A percentile compares a stretch with the other conserved stretches of the same genome.
These are phyloP conservation scores for Clivina fossor DNA, from an alignment of 2,888 invertebrate genomes.

Conservation along the genomic window DNA sequence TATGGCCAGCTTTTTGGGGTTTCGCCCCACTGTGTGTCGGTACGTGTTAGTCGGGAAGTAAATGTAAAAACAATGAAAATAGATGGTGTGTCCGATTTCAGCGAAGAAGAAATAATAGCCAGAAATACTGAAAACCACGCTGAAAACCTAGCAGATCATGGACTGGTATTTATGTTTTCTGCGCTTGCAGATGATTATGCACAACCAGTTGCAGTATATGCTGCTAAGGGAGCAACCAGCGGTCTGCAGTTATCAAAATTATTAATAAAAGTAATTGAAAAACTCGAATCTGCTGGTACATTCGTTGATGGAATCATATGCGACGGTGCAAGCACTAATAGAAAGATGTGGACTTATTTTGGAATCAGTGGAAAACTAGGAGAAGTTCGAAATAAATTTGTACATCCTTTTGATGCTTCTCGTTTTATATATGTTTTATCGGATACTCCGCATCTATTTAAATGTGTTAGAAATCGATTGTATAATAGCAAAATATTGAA, in stretches of 20 bases:
- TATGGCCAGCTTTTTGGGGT: too few species aligned
- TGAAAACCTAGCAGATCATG: slow-evolving; percentile 26
- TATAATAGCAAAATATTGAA: slow-evolving; percentile 15
- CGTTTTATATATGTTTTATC: slow-evolving; percentile 38
- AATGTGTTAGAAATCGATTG: slow-evolving; percentile 39
- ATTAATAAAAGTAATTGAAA: slow-evolving; percentile 3
- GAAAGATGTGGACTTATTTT: slow-evolving; percentile 37
- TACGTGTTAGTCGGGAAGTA: slow-evolving; percentile 1
- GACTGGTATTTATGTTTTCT: slow-evolving; percentile 31
- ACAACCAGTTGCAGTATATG: slow-evolving; percentile 31
- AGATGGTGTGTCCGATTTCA: slow-evolving; percentile 22
- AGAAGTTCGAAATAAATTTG: slow-evolving; percentile 13
- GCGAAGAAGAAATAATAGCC: slow-evolving; percentile 8
- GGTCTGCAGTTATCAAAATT: too few species aligned
- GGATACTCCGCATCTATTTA: slow-evolving; percentile 40
- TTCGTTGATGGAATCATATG: slow-evolving; percentile 37
- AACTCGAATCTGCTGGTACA: slow-evolving; percentile 27
- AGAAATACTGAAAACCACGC: slow-evolving; percentile 2
- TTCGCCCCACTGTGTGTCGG: too few species aligned
- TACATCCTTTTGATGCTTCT: slow-evolving; percentile 28
- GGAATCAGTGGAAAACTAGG: slow-evolving; percentile 28
- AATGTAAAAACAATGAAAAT: slow-evolving; percentile 23
- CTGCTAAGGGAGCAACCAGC: slow-evolving; percentile 25
- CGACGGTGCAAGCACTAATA: slow-evolving; percentile 39
- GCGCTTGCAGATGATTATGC: slow-evolving; percentile 14